Percentiles rank a stretch among this genome's conserved stretches.
phyloP scores from a whole-genome alignment of 2,113 vertebrate species.

The Microtus montanus region DNA sequence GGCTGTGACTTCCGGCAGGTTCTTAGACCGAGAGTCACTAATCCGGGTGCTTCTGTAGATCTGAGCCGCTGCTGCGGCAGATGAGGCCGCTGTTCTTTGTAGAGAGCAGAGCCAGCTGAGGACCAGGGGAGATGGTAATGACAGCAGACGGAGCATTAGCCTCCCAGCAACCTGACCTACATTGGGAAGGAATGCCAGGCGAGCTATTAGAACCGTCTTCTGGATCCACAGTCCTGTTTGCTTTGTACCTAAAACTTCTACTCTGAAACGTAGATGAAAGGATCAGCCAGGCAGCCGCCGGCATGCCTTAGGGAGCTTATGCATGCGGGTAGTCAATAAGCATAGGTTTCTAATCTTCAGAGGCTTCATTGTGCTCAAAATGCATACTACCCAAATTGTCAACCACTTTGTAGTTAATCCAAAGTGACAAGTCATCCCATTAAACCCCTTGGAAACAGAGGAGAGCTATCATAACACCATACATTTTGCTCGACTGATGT shows the following conservation, averaged over 20 bases:
- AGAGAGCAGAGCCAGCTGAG: not conserved
- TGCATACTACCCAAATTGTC: not conserved
- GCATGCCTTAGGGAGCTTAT: too few relatives aligned
- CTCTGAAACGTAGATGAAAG: accelerated
- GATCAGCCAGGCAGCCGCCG: too few relatives aligned
- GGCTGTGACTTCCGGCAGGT: not conserved
- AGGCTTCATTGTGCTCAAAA: not conserved
- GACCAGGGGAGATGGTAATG: accelerated
- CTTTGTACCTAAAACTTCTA: not conserved
- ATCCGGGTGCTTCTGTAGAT: not conserved
- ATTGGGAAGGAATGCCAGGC: not conserved
- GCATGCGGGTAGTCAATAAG: accelerated
- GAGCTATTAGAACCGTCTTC: not conserved
- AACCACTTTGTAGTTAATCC: not conserved
- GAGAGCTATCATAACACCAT: too few relatives aligned
- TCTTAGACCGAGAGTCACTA: not conserved
- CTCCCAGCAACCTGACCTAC: not conserved
- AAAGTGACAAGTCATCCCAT: not conserved
- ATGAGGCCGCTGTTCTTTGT: not conserved
- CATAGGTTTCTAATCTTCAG: not conserved
- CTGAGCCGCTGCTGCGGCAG: not conserved
- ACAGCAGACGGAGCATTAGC: too few relatives aligned
- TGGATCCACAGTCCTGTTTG: not conserved
- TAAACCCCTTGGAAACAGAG: not conserved
- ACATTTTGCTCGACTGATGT: accelerated